phyloP scores from a whole-genome alignment of 2,888 invertebrate genomes.

The Tachina lurida region DNA sequence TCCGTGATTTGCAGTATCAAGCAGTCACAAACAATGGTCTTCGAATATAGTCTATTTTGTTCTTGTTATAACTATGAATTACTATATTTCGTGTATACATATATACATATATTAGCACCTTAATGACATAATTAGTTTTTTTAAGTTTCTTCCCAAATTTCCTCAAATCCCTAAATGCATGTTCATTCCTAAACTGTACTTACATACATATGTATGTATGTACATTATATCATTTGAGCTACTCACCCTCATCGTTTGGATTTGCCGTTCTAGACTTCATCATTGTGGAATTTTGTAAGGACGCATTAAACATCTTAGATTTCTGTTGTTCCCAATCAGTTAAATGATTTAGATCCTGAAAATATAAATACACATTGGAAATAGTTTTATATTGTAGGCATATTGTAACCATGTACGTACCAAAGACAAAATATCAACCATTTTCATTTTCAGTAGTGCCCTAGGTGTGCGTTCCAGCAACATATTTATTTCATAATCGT shows the following conservation, averaged over 20 bases:
- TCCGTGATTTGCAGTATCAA: too few relatives aligned
- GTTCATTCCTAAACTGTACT: too few relatives aligned
- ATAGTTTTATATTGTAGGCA: too few relatives aligned
- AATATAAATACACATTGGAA: slow-evolving; percentile 2
- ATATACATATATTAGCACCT: too few relatives aligned
- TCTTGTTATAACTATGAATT: too few relatives aligned
- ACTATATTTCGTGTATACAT: too few relatives aligned
- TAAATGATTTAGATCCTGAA: slow-evolving; percentile 65
- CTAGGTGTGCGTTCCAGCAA: slow-evolving; percentile 73
- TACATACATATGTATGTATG: neutral
- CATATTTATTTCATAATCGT: slow-evolving; percentile 73
- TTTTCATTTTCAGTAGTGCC: slow-evolving; percentile 77
- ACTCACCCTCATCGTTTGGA: slow-evolving; percentile 72
- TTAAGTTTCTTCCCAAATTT: too few relatives aligned
- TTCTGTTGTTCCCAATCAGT: slow-evolving; percentile 62
- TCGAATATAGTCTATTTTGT: too few relatives aligned
- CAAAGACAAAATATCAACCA: slow-evolving; percentile 77
- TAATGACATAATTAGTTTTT: too few relatives aligned
- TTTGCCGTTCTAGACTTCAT: slow-evolving; percentile 59
- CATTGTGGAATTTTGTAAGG: slow-evolving; percentile 39
- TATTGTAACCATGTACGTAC: slow-evolving; percentile 66
- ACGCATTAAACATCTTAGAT: slow-evolving; percentile 36
- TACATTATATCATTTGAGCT: neutral
- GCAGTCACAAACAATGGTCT: too few relatives aligned
- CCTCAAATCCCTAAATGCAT: too few relatives aligned